Evolutionary conservation across 1,140 invertebrate species (phyloP), one percentile per base, ranked within the genome.

Genomic region (Sarcophaga peregrina): DNA sequence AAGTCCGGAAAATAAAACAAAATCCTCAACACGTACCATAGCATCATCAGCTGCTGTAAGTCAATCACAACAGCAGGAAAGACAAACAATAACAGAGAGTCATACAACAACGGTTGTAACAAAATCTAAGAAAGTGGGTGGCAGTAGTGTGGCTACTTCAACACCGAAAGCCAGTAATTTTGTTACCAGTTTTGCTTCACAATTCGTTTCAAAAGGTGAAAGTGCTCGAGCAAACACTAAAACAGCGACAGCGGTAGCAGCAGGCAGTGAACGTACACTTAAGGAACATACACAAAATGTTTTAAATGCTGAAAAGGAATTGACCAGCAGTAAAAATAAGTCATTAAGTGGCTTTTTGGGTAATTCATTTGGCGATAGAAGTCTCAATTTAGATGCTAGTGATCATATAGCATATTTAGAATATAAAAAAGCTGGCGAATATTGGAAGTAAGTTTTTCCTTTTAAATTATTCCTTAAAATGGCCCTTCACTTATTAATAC

Each of bases 351-450:
- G 72, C 9, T 82, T 82, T 11, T 81, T 82, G 50, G 48, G 17
- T 46, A 84, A 80, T 20, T 83, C 82, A 9, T 80, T 82, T 45
- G 62, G 75, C 47, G 15, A 52, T 46, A 20, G 17, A 9, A 68
- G 62, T 10, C 17, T 68, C n/a, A 89, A 89, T 82, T 90, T 86
- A 50, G 82, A 86, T 74, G 20, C 84, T 2, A 85, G 84, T 52
- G 88, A 93, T 46, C 92, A 93, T 84, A 87, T 92, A 83, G 92
- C 92, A 11, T 93, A 91, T 84, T 87, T 91, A 50, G 91, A 94
- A 13, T 94, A 94, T 87, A 93, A 92, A 87, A 91, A 92, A 88
- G 93, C 93, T 48, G 92, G 92, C 80, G 92, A 94, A 89, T 94
- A 94, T 88, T 94, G 93, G 93, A 94, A 94, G 93, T 94, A 85